Evolutionary conservation across 2,888 invertebrate genomes (phyloP), one percentile per base, ranked within the genome.

Genomic region (Mystacides longicornis): DNA sequence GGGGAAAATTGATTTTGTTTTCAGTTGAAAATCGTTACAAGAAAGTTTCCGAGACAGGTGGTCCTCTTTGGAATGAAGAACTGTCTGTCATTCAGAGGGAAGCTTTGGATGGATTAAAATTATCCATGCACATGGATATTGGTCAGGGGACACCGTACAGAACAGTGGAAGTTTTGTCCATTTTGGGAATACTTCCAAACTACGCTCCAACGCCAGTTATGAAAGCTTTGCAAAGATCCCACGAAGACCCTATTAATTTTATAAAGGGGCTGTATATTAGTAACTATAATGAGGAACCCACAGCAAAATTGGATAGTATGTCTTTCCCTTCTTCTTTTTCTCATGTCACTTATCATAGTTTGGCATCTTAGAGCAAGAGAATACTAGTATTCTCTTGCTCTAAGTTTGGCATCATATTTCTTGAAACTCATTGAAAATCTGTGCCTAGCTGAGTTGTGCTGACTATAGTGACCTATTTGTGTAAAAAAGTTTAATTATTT

Each of bases 11-110:
- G n/a, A n/a, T n/a, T n/a, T n/a, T n/a, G n/a, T n/a, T 55, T 55
- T 14, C 51, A 55, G 55, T 22, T 21, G 49, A 55, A 20, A 33
- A 42, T 18, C 11, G 1, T 16, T 23, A 45, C 3, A 46, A 46
- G n/a, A 7, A 11, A 20, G 20, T 56, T 23, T 37, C 47, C 19
- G 50, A 20, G 7, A 43, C 23, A 1, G 64, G 73, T 5, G 76
- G 75, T 1, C 75, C 76, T 0, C 65, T 58, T 9, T 77, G 76
- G 76, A 73, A 74, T 57, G 74, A 75, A 62, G 69, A 70, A 1
- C 67, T 76, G 5, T 74, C 75, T 59, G 71, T 68, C 2, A 64
- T 64, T 2, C 76, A 77, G 64, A 67, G 70, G 59, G 49, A 52
- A 3, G 69, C 72, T 2, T 64, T 76, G 46, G 71, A 75, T 52